Base-by-base conservation (phyloP, 2,113 vertebrate genomes). In the Indri indri region DNA sequence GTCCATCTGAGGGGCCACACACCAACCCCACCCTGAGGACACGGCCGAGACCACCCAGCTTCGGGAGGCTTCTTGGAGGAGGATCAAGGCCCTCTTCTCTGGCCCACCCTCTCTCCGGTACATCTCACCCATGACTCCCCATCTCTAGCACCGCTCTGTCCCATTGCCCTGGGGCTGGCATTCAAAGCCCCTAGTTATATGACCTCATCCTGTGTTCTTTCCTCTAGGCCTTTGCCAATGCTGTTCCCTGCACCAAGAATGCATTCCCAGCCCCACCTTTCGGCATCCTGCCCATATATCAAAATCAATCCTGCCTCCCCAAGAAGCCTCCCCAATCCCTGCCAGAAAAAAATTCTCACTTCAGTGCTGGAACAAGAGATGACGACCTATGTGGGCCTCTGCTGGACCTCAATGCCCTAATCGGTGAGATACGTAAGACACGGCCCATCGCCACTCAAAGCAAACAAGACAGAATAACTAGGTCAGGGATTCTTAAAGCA, bases 291-390 rank as follows among this genome's bases (percentile, higher is more conserved):
- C 66, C 59, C 32, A 42, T 42, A 30, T 82, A 84, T 66, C 94
- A 90, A 70, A 83, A 92, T 73, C 94, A 94, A 40, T 30, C 34
- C 34, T 65, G 76, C 81, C 52, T 94, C 80, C 45, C 45, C 70
- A 74, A 95, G 84, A 95, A 80, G 74, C 47, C 76, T 70, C 59
- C 81, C 59, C 59, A 97, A 0, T 66, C 30, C 50, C 83, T 79
- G 37, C 59, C 66, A 91, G 50, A 50, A 50, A 50, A 50, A 50
- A 50, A 50, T 50, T 50, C 52, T 85, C 81, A 94, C 59, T 85
- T 59, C 45, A 32, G 74, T 70, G 63, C 76, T 45, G 5, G 59
- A 94, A 90, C 50, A 79, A 96, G 82, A 94, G 89, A 92, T 45
- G 20, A 96, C 45, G 40, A 37, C 17, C 20, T 65, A 73, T 4